Evolutionary conservation across 2,888 invertebrate genomes (phyloP), one percentile per base, ranked within the genome.

Genomic region (Agriotes lineatus): DNA sequence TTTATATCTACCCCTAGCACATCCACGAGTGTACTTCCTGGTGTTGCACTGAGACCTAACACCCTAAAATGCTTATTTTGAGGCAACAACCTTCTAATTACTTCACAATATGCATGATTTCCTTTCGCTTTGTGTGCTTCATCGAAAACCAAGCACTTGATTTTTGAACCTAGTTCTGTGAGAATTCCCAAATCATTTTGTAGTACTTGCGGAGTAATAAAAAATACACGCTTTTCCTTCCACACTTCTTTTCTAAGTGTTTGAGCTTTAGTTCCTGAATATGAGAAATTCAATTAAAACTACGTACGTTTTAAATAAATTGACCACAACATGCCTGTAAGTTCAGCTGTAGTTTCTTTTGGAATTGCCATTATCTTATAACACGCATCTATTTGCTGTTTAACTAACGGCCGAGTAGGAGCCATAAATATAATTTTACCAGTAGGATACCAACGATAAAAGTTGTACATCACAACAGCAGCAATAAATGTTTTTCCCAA

Each of bases 401-500:
- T 91, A 0, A 98, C 97, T 44, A 98, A 85, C 0, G 98, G 97
- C 75, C 92, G 90, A 0, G 97, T 97, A 0, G 97, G 98, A 0
- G 98, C 98, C 86, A 96, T 93, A 82, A 98, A 98, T 48, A 96
- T 87, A 30, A 96, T 88, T 83, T 95, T 95, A 12, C 94, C 92
- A 12, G 85, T 83, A 0, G 96, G 96, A 86, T 93, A 96, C 96
- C 96, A 96, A 62, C 96, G 89, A 84, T 95, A 96, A 81, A 93
- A 95, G 84, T 99, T 98, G 84, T 94, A 97, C 96, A 98, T 97
- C 1, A 98, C 90, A 2, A 99, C 97, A 0, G 98, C 96, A 2
- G 97, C 97, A 77, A 99, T 96, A 78, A 98, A 97, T 0, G 98
- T 98, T 85, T 98, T 98, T 9, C 98, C 98, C 72, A 98, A 86